Evolutionary conservation across 2,888 invertebrate species (phyloP).

Genomic region (Drosophila mayaguana): DNA sequence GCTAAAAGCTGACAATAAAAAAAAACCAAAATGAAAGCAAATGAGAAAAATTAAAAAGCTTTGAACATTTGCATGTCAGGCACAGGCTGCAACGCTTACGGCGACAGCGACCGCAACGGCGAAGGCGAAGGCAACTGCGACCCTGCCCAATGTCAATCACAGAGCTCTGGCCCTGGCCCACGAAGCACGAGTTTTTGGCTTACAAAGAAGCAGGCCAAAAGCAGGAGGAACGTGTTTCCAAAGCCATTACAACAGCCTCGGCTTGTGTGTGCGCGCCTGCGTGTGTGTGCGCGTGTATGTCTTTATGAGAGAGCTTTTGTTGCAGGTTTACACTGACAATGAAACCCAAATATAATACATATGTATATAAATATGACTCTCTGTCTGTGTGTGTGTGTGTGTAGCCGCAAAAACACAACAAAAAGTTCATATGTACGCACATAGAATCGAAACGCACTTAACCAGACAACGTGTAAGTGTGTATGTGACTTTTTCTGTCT

Average conservation of each 20-base stretch:
- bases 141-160: conserved; percentile 77
- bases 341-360: conserved; percentile 43
- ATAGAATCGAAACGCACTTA: conserved; percentile 63
- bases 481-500: conserved; percentile 39
- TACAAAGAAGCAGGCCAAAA: conserved; percentile 71
- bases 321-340: conserved; percentile 59
- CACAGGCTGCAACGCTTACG: conserved; percentile 18
- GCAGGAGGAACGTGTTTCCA: conserved; percentile 70
- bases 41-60: conserved; percentile 37
- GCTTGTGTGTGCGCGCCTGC: conserved; percentile 16
- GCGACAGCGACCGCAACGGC: conserved; percentile 6
- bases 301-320: conserved; percentile 58
- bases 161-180: conserved; percentile 40
- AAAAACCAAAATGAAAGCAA: conserved; percentile 4
- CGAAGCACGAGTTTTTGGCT: conserved; percentile 47
- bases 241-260: conserved; percentile 65
- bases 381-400: neutral
- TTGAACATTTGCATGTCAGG: conserved; percentile 73
- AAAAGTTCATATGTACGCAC: conserved; percentile 43
- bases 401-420: conserved; percentile 46
- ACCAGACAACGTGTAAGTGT: conserved; percentile 36
- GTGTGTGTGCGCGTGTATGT: conserved; percentile 10
- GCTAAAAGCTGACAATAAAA: conserved; percentile 12
- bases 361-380: conserved; percentile 7
- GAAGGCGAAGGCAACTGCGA: conserved; percentile 48